Conservation (phyloP, 2,888 invertebrate genomes). For the Gortyna flavago region DNA sequence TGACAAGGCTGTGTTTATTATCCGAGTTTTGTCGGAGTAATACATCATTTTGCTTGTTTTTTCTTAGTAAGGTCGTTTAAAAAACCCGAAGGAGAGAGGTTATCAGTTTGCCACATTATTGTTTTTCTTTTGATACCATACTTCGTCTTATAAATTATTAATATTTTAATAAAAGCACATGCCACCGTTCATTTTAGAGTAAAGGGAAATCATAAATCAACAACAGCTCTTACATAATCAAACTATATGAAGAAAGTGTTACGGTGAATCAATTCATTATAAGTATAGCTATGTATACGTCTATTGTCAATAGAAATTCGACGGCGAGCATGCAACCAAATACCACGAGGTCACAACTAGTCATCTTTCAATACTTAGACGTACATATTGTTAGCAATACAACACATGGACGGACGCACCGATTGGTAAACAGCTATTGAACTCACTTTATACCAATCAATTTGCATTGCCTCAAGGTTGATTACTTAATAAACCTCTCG, state of each 20-base stretch:
- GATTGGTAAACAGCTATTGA: constrained; percentile 68
- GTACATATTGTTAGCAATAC: constrained; percentile 57
- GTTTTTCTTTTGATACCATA: neutral
- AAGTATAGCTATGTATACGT: constrained; percentile 38
- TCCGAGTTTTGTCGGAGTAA: neutral
- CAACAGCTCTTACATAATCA: constrained; percentile 49
- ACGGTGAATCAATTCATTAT: constrained; percentile 61
- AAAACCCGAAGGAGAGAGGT: constrained; percentile 8
- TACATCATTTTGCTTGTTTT: neutral
- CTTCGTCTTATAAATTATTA: neutral
- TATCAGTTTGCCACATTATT: constrained; percentile 14
- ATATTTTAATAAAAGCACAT: constrained; percentile 15
- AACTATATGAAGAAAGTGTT: constrained; percentile 54
- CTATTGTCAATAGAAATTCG: constrained; percentile 65
- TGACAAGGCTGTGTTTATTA: constrained; percentile 9
- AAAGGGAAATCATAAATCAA: constrained; percentile 49
- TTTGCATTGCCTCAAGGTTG: constrained; percentile 76
- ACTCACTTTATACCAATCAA: constrained; percentile 64
- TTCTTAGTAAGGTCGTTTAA: neutral
- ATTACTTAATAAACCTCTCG: constrained; percentile 62
- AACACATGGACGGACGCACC: constrained; percentile 42
- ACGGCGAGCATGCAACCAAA: constrained; percentile 41
- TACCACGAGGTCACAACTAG: constrained; percentile 65
- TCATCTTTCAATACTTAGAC: constrained; percentile 54
- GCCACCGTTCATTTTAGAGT: constrained; percentile 18